Evolutionary conservation across 23 tunicate species (phyloP).

Genomic region (Corella eumyota): DNA sequence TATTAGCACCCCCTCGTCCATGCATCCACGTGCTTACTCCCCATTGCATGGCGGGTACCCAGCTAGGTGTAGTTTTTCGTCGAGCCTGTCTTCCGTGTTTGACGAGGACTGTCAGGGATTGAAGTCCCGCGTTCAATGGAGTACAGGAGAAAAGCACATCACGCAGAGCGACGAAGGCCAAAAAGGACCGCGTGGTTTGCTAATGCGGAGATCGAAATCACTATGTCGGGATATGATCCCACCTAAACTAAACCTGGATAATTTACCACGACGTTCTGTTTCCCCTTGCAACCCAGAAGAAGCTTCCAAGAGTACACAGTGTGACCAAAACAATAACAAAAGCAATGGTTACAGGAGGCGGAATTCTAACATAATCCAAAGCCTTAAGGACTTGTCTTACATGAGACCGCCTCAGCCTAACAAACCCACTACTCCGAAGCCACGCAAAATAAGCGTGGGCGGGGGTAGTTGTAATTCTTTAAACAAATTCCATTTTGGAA

Average conservation of each 20-base stretch:
- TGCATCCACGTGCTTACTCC: background rate
- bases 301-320: background rate
- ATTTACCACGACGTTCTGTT: constrained; percentile 24
- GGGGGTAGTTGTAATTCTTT: constrained; percentile 26
- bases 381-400: background rate
- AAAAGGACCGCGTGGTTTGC: background rate
- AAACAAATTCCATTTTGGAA: constrained; percentile 19
- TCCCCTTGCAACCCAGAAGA: constrained; percentile 16
- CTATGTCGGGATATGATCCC: constrained; percentile 11
- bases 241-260: background rate
- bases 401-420: constrained; percentile 16
- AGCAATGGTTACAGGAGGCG: no score
- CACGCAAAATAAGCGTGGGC: constrained; percentile 22
- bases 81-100: constrained; percentile 42
- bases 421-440: constrained; percentile 74
- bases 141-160: background rate
- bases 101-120: constrained; percentile 10
- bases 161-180: background rate
- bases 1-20: constrained; percentile 19
- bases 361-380: background rate
- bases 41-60: constrained; percentile 2
- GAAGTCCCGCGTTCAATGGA: background rate
- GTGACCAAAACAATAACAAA: no score
- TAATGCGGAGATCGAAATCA: constrained; percentile 13
- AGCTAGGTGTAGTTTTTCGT: constrained; percentile 26